Percentiles rank a stretch among this genome's conserved stretches.
These are phyloP conservation scores for Sarcophaga rosellei DNA, from an alignment of 2,888 invertebrate species.

Conservation along the genomic window DNA sequence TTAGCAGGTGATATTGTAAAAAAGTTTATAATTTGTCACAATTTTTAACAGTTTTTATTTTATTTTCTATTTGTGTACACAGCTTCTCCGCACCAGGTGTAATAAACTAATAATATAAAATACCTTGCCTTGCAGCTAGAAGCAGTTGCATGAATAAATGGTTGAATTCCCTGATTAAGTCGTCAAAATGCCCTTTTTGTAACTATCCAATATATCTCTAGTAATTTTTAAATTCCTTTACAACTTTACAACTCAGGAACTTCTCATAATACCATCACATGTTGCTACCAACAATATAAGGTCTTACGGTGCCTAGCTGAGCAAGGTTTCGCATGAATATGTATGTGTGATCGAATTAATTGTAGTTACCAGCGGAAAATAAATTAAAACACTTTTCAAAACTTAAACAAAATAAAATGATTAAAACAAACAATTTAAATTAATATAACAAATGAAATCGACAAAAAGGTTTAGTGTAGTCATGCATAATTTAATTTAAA, in stretches of 20 bases:
- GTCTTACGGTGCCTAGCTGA: constrained; percentile 36
- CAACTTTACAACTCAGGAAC: constrained; percentile 55
- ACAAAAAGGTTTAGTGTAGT: constrained; percentile 48
- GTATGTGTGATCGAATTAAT: constrained; percentile 23
- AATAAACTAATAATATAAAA: constrained; percentile 14
- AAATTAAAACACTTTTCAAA: constrained; percentile 19
- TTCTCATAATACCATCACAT: constrained; percentile 43
- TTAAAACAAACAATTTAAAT: constrained; percentile 7
- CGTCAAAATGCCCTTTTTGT: not conserved
- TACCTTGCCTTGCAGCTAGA: constrained; percentile 37
- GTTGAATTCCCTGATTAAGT: constrained; percentile 10
- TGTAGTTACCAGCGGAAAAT: constrained; percentile 33
- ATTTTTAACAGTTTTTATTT: not conserved
- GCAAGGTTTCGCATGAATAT: constrained; percentile 33
- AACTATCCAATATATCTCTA: not conserved
- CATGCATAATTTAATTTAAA: constrained; percentile 51
- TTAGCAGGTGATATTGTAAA: constrained; percentile 72
- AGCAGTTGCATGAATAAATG: constrained; percentile 12
- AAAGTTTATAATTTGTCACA: not conserved
- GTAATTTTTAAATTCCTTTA: constrained; percentile 13
- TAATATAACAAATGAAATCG: constrained; percentile 14
- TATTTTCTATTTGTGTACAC: not conserved
- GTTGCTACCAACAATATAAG: constrained; percentile 12
- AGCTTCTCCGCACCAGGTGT: constrained; percentile 51
- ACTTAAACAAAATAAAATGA: constrained; percentile 12